A percentile compares a stretch with the other conserved stretches of the same genome.
These are phyloP conservation scores for Nasonia giraulti DNA, from an alignment of 1,140 invertebrate species.

Conservation along the genomic window DNA sequence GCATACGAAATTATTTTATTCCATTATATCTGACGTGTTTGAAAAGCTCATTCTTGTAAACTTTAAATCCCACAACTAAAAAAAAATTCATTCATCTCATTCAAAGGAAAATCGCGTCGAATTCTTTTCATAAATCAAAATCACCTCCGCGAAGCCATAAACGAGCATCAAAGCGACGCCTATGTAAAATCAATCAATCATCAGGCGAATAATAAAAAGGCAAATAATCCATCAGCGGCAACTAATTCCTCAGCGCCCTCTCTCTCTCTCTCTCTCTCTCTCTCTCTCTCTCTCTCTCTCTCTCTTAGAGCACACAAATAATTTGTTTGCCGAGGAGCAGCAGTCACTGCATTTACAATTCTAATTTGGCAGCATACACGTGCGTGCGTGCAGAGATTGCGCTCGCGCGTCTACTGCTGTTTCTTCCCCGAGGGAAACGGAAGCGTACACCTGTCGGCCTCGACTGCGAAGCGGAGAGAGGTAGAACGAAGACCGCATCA, in stretches of 20 bases:
- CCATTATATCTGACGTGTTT: too few species aligned
- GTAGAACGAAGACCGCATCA: neutral
- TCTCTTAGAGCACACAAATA: neutral
- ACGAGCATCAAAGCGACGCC: neutral
- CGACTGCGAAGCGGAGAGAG: neutral
- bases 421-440: constrained; percentile 25
- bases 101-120: too few species aligned
- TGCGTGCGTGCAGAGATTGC: neutral
- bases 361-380: neutral
- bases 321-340: neutral
- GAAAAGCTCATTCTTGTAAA: too few species aligned
- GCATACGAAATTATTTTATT: too few species aligned
- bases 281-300: too few species aligned
- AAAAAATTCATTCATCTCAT: too few species aligned
- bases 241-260: neutral
- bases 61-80: too few species aligned
- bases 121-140: neutral
- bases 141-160: neutral
- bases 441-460: constrained; percentile 35
- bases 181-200: constrained; percentile 1
- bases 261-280: neutral
- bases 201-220: neutral
- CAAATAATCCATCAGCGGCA: too few species aligned
- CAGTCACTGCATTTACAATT: constrained; percentile 9
- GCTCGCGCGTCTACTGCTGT: constrained; percentile 2